Evolutionary conservation across 2,113 vertebrate genomes (phyloP).

Genomic region (Myrmecophaga tridactyla): DNA sequence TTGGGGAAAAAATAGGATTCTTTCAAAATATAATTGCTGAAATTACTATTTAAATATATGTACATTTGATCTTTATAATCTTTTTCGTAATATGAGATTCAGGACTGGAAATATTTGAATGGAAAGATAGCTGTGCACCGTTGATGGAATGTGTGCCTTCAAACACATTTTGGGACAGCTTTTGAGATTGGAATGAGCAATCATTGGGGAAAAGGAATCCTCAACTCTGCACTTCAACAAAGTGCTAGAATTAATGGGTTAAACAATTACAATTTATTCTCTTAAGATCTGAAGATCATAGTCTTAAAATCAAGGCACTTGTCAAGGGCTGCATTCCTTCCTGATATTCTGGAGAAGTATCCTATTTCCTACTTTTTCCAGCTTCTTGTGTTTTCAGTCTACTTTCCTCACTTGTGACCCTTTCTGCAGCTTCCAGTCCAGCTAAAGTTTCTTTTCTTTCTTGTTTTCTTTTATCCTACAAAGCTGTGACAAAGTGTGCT

Average conservation of each 20-base stretch:
- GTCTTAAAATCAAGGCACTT: not conserved
- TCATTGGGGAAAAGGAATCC: not conserved
- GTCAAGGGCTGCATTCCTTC: not conserved
- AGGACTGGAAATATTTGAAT: not conserved
- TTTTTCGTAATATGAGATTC: not conserved
- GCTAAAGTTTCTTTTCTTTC: not conserved
- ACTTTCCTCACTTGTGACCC: not conserved
- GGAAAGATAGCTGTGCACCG: not conserved
- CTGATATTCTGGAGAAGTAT: not conserved
- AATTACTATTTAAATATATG: not conserved
- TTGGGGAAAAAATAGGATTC: not conserved
- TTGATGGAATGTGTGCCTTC: not conserved
- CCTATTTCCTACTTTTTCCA: not conserved
- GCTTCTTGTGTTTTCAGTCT: not conserved
- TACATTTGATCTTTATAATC: not conserved
- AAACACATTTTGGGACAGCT: not conserved
- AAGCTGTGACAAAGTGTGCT: not conserved
- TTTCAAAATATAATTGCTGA: not conserved
- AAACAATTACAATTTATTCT: not conserved
- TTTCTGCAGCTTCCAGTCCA: not conserved
- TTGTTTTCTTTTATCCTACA: not conserved
- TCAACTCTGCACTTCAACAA: not conserved
- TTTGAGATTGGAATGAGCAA: not conserved
- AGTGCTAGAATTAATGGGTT: not conserved
- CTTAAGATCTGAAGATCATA: not conserved